phyloP scores from a whole-genome alignment of 2,888 invertebrate genomes.

The Leptura quadrifasciata region DNA sequence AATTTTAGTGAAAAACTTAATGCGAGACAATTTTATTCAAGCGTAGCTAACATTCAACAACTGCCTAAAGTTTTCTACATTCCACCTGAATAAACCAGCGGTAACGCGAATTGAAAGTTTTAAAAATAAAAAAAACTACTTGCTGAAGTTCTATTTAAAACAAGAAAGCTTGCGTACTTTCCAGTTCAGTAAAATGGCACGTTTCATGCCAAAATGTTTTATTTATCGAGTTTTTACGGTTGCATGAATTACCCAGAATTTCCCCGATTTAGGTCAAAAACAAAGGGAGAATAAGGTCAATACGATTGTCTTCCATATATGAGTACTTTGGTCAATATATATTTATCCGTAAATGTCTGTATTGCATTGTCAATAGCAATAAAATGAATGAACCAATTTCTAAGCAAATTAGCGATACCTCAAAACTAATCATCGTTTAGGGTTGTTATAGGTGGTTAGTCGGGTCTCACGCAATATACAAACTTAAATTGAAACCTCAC shows the following conservation, averaged over 20 bases:
- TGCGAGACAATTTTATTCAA: not conserved
- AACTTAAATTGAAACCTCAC: constrained; percentile 1
- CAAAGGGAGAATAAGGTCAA: not conserved
- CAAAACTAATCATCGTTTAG: not conserved
- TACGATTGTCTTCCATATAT: not conserved
- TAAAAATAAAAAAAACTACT: not conserved
- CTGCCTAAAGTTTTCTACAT: not conserved
- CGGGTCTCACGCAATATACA: constrained; percentile 2
- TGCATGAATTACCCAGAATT: not conserved
- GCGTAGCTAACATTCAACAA: not conserved
- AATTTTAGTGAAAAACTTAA: not conserved
- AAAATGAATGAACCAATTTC: constrained; percentile 1
- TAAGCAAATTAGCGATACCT: constrained; percentile 4
- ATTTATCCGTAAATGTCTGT: not conserved
- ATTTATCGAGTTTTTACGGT: constrained; percentile 2
- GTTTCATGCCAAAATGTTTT: not conserved
- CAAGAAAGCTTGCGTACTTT: not conserved
- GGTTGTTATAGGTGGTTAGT: constrained; percentile 3
- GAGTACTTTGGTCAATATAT: not conserved
- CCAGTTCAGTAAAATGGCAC: not conserved
- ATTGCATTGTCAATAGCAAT: not conserved
- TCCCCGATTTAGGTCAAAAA: not conserved
- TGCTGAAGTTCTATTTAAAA: not conserved
- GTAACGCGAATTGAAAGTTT: not conserved
- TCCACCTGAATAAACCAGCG: not conserved